A percentile compares a stretch with the other conserved stretches of the same genome.
phyloP scores from a whole-genome alignment of 2,113 vertebrate species.

The Dendrocopos noguchii region DNA sequence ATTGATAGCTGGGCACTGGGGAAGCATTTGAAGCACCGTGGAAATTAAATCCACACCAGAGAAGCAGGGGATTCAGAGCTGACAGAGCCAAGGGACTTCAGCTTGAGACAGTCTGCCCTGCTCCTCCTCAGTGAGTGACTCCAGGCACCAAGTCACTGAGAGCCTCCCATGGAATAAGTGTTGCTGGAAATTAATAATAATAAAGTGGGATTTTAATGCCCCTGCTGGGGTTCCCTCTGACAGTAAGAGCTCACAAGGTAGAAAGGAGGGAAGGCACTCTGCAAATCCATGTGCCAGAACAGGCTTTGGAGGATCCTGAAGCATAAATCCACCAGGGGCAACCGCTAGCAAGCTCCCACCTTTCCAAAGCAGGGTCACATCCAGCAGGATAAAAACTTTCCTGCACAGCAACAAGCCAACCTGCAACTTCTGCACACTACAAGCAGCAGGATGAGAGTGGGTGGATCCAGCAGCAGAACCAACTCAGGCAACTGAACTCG shows the following conservation, averaged over 20 bases:
- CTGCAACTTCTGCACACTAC: rapidly evolving
- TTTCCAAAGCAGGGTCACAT: not conserved
- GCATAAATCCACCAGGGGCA: rapidly evolving
- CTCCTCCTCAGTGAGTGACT: not conserved
- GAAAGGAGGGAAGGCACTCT: not conserved
- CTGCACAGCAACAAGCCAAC: not conserved
- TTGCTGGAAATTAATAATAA: not conserved
- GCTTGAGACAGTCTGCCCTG: not conserved
- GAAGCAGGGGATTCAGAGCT: not conserved
- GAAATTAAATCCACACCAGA: slow-evolving; percentile 65
- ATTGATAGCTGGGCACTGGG: slow-evolving; percentile 60
- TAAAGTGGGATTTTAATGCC: slow-evolving; percentile 7
- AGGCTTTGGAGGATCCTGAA: not conserved
- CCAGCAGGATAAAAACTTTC: not conserved
- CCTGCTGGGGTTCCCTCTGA: not conserved
- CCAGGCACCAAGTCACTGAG: not conserved
- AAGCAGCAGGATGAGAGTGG: not conserved
- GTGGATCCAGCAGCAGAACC: not conserved
- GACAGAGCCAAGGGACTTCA: not conserved
- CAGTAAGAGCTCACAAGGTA: not conserved
- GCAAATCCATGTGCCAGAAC: not conserved
- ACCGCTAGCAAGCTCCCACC: rapidly evolving
- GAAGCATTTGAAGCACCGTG: slow-evolving; percentile 54
- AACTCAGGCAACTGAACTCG: rapidly evolving
- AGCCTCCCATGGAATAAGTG: not conserved